Conservation (phyloP, 2,113 vertebrate species). For the Speoplatyrhinus poulsoni region DNA sequence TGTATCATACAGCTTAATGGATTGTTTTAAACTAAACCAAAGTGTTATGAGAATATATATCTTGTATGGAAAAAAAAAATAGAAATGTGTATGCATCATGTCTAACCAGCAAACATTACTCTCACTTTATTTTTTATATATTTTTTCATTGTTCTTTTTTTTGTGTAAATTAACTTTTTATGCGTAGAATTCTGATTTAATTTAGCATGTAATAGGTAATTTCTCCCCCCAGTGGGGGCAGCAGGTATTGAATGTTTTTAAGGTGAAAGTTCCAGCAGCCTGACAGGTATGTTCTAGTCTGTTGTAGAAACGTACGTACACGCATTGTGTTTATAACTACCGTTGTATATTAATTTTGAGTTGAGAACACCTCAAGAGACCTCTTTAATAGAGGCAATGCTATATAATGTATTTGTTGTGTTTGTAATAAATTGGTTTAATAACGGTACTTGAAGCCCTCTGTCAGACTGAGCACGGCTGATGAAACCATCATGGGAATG, state of each 20-base stretch:
- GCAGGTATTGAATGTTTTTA: constrained; percentile 18
- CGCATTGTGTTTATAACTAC: no score
- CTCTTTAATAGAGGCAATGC: constrained; percentile 30
- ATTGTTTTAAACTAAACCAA: constrained; percentile 81
- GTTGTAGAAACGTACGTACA: neutral
- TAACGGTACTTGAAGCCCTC: neutral
- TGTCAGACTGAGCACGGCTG: neutral
- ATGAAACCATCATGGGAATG: neutral
- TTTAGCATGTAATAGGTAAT: constrained; percentile 52
- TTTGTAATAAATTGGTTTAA: constrained; percentile 7
- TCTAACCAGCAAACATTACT: constrained; percentile 65
- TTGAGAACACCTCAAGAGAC: no score
- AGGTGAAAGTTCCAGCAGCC: neutral
- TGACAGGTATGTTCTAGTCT: constrained; percentile 5
- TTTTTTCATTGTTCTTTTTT: constrained; percentile 16
- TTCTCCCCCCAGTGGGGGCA: constrained; percentile 8
- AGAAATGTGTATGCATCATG: constrained; percentile 59
- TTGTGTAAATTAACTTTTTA: constrained; percentile 30
- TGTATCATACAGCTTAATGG: constrained; percentile 64
- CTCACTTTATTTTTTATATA: constrained; percentile 72
- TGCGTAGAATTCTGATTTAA: constrained; percentile 8
- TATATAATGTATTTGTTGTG: constrained; percentile 23
- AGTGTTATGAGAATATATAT: constrained; percentile 71
- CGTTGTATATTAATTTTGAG: no score
- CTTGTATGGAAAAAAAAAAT: constrained; percentile 62